These are phyloP conservation scores for Oligia fasciuncula DNA, from an alignment of 2,888 invertebrate genomes.

Conservation along the genomic window DNA sequence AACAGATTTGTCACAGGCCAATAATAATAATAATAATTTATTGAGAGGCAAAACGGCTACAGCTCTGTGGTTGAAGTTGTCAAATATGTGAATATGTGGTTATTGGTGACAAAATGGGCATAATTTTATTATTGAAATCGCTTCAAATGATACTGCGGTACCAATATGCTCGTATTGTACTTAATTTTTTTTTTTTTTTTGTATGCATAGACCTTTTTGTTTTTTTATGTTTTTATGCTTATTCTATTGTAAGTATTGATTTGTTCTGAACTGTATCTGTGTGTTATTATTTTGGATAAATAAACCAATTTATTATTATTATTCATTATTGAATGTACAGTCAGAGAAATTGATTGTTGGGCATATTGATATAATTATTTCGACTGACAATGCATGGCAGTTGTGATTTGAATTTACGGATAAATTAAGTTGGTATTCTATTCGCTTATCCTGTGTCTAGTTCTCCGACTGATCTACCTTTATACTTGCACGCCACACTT, in stretches of 20 bases:
- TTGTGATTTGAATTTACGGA: neutral
- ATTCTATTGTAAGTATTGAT: too few relatives aligned
- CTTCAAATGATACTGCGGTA: neutral
- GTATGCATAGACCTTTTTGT: too few relatives aligned
- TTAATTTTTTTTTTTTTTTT: too few relatives aligned
- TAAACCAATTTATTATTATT: too few relatives aligned
- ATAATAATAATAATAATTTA: constrained; percentile 6
- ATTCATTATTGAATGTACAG: too few relatives aligned
- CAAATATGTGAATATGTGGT: constrained; percentile 15
- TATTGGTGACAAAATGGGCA: neutral
- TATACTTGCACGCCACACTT: neutral
- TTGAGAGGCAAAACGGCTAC: neutral
- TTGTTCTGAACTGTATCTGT: too few relatives aligned
- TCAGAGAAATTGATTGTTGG: neutral
- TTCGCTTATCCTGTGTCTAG: too few relatives aligned
- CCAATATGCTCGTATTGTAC: neutral
- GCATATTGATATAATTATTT: neutral
- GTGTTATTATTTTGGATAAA: too few relatives aligned
- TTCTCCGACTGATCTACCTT: neutral
- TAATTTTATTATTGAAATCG: constrained; percentile 5
- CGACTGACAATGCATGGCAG: neutral
- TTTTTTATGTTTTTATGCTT: too few relatives aligned
- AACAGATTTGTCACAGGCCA: neutral
- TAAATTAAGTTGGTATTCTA: neutral
- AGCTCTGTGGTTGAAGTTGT: constrained; percentile 9